Conservation (phyloP, 2,113 vertebrate genomes). For the Psilopogon haemacephalus region DNA sequence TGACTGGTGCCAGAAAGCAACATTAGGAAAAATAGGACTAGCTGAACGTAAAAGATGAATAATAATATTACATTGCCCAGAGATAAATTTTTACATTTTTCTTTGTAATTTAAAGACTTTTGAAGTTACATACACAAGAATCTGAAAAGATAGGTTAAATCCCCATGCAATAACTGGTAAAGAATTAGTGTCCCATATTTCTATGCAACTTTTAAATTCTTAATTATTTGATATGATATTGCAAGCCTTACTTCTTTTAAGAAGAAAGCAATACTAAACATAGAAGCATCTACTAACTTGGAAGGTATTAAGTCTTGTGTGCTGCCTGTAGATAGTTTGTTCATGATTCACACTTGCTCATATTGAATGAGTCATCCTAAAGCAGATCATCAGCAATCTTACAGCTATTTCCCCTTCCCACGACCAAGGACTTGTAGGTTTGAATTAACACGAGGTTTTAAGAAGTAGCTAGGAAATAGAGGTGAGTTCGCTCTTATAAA, state of each 20-base stretch:
- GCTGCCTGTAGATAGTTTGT: neutral
- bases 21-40: neutral
- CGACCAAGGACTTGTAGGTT: neutral
- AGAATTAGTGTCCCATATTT: neutral
- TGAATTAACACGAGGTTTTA: slow-evolving; percentile 22
- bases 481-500: neutral
- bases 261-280: neutral
- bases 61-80: neutral
- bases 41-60: neutral
- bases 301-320: neutral
- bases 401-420: slow-evolving; percentile 9
- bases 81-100: neutral
- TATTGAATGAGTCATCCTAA: slow-evolving; percentile 29
- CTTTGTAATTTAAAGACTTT: neutral
- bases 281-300: neutral
- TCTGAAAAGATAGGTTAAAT: neutral
- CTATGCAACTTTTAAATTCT: fast-evolving
- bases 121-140: neutral
- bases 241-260: neutral
- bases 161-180: neutral
- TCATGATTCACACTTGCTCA: slow-evolving; percentile 22
- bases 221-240: neutral
- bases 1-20: neutral
- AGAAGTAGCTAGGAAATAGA: slow-evolving; percentile 11
- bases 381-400: slow-evolving; percentile 7